Base-by-base conservation (phyloP, 2,113 vertebrate genomes). In the Indri indri region DNA sequence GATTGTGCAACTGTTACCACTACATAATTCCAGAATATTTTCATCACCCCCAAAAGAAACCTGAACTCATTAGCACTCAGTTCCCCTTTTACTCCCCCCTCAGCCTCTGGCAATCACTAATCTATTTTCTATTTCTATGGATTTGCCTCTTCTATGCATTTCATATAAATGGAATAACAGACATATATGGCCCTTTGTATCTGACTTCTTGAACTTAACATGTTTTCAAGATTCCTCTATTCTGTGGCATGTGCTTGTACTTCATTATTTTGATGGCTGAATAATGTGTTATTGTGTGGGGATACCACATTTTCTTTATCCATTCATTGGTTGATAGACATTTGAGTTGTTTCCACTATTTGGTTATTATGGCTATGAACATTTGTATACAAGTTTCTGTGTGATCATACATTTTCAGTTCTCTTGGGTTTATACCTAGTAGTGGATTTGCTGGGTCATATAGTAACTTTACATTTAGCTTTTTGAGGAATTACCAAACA, bases 11-110 rank as follows among this genome's bases (percentile, higher is more conserved):
- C 77, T 17, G 18, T 81, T 34, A 45, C 73, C 37, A n/a, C 37
- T 50, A 32, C 50, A 50, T 54, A 82, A 40, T 94, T 59, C 45
- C 12, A 90, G 59, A 68, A 47, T 77, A 76, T 90, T 79, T 90
- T 90, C 25, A 32, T 85, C 61, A 40, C 9, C 40, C 27, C 70
- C 16, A 32, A 68, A 90, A 52, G 40, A 68, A 82, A 89, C 45
- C 54, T 54, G 37, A 81, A 45, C 22, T 30, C 34, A 57, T 92
- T 20, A 93, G 32, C 5, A 16, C 23, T 65, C 42, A 63, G 27
- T 73, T 4, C 52, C 30, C 45, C 0, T 12, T 81, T 25, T 25
- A 30, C 8, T 11, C 23, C 3, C 0, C 0, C 6, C 47, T n/a
- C 12, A 54, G n/a, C 11, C n/a, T 73, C 30, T 45, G 45, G 45